Conservation (phyloP, 2,113 vertebrate genomes). For the Phalacrocorax brasilianus region DNA sequence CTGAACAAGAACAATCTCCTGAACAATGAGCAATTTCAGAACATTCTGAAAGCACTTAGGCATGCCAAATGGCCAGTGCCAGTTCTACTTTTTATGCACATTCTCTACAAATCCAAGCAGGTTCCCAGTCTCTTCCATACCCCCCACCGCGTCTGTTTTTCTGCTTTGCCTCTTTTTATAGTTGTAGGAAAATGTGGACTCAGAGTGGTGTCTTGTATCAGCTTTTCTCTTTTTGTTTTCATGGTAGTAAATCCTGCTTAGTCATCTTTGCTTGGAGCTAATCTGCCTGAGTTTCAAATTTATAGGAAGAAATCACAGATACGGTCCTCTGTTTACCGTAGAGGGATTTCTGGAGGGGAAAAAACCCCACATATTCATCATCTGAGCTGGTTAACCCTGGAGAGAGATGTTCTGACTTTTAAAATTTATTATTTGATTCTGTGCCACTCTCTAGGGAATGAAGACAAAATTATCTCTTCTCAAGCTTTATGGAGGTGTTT, state of each 20-base stretch:
- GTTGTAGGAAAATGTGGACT: neutral
- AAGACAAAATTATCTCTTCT: neutral
- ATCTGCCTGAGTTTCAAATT: neutral
- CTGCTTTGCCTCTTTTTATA: neutral
- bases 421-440: neutral
- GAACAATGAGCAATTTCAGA: neutral
- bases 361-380: neutral
- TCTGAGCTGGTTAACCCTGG: neutral
- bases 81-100: neutral
- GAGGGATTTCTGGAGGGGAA: neutral
- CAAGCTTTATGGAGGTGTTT: neutral
- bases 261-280: neutral
- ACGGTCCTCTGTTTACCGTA: neutral
- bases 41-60: neutral
- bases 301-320: neutral
- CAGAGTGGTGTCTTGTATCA: neutral
- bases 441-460: neutral
- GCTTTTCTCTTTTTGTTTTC: neutral
- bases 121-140: neutral
- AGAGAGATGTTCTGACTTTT: neutral
- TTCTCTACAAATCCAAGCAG: neutral
- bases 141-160: neutral
- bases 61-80: neutral
- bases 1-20: too few species aligned
- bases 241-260: neutral